Evolutionary conservation across 2,888 invertebrate genomes (phyloP), one percentile per base, ranked within the genome.

Genomic region (Chymomyza caudatula): DNA sequence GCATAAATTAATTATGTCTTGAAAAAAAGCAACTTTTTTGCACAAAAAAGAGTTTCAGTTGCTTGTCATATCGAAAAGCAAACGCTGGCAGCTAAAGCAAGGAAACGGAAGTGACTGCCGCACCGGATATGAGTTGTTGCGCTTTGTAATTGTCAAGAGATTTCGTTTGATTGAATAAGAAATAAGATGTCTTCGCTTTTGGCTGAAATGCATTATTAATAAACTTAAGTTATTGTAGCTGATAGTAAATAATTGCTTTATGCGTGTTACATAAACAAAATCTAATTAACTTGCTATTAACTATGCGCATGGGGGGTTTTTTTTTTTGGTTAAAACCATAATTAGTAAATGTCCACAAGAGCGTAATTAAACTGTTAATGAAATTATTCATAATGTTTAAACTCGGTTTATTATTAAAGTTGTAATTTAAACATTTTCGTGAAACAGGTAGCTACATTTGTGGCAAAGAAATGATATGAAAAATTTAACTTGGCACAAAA

Each of bases 1-100:
- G 76, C 83, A 86, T 86, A 85, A 85, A 86, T 86, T 85, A 85
- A 85, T 85, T 86, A 78, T 65, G 83, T 69, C 63, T 47, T 67
- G 69, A 72, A 61, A 57, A 67, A 47, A 56, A 62, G 44, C 37
- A 19, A 63, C 76, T 63, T 70, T 76, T 68, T 76, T 60, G 49
- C 64, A 70, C 69, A 75, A 81, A 22, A 79, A 74, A 63, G 69
- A 76, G 71, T 74, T 19, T 20, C 43, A 43, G 37, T 65, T 56
- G 70, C 60, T 67, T 69, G 67, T 43, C 62, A 63, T 56, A 29
- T 74, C 65, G n/a, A 61, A 29, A 58, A 67, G 67, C 63, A 70
- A 72, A 67, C 74, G 51, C 17, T 43, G 52, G 57, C 64, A 25
- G 64, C 73, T 20, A 47, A 5, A 17, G 79, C 78, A 80, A 75